Percentiles rank a stretch among this genome's conserved stretches.
phyloP scores from a whole-genome alignment of 2,113 vertebrate genomes.

The Mustela lutreola region DNA sequence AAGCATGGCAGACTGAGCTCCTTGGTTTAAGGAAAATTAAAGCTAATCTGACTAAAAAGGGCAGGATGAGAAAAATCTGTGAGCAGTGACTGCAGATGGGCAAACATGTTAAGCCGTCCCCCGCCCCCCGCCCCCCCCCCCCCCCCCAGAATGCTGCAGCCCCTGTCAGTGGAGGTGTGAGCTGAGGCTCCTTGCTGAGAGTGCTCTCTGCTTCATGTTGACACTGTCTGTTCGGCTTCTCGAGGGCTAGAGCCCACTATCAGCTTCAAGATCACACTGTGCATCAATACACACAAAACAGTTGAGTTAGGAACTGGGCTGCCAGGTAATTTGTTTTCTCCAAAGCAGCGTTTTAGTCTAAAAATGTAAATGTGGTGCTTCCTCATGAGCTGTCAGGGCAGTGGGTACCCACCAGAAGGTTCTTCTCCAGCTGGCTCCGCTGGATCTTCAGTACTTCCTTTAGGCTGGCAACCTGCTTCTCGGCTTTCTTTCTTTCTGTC shows the following conservation, averaged over 20 bases:
- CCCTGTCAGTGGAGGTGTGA: accelerated
- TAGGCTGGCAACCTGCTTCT: slow-evolving; percentile 85
- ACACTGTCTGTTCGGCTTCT: not conserved
- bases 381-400: not conserved
- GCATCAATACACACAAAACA: not conserved
- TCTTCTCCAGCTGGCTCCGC: slow-evolving; percentile 83
- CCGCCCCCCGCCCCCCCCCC: not conserved
- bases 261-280: not conserved
- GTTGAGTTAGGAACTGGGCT: not conserved
- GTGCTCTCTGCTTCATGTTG: not conserved
- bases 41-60: not conserved
- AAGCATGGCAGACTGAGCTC: not conserved
- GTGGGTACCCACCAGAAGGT: slow-evolving; percentile 83
- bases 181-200: not conserved
- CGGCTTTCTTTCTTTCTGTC: slow-evolving; percentile 85
- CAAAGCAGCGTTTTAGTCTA: not conserved
- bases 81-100: not conserved
- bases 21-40: not conserved
- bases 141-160: not conserved
- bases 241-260: not conserved
- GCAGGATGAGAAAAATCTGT: not conserved
- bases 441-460: slow-evolving; percentile 84
- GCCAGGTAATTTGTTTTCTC: not conserved
- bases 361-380: not conserved
- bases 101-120: not conserved